These are phyloP conservation scores for Chaetophractus vellerosus DNA, from an alignment of 2,797 vertebrate species.

Conservation along the genomic window DNA sequence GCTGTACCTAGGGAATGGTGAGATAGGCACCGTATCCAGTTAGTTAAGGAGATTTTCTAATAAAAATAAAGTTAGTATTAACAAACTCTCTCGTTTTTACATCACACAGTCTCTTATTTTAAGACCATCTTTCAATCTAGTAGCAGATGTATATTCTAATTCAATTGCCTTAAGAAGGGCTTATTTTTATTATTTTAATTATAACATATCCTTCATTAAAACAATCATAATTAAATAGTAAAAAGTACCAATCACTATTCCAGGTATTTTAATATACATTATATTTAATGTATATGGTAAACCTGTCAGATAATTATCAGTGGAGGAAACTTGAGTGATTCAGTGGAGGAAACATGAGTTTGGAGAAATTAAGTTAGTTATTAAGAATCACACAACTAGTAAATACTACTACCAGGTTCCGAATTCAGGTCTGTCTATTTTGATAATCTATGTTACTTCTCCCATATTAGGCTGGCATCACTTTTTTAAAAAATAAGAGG, in stretches of 20 bases:
- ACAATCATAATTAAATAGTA: neutral
- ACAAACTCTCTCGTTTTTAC: neutral
- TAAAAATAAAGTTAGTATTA: neutral
- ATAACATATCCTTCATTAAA: neutral
- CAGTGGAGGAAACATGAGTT: slow-evolving; percentile 10
- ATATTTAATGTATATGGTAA: neutral
- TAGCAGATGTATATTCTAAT: neutral
- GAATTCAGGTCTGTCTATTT: neutral
- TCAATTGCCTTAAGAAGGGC: neutral
- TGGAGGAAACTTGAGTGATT: neutral
- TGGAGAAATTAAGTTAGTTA: neutral
- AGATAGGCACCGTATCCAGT: neutral
- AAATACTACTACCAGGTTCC: neutral
- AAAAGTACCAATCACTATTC: neutral
- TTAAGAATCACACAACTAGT: neutral
- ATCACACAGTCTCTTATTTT: slow-evolving; percentile 27
- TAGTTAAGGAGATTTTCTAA: neutral
- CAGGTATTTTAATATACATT: neutral
- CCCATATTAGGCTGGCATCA: neutral
- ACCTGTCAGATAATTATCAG: neutral
- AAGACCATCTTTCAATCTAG: neutral
- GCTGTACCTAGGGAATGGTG: neutral
- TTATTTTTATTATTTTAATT: slow-evolving; percentile 7
- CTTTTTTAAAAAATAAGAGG: neutral
- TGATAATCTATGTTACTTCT: neutral